Evolutionary conservation across 1,140 invertebrate genomes (phyloP).

Genomic region (Littorina saxatilis): DNA sequence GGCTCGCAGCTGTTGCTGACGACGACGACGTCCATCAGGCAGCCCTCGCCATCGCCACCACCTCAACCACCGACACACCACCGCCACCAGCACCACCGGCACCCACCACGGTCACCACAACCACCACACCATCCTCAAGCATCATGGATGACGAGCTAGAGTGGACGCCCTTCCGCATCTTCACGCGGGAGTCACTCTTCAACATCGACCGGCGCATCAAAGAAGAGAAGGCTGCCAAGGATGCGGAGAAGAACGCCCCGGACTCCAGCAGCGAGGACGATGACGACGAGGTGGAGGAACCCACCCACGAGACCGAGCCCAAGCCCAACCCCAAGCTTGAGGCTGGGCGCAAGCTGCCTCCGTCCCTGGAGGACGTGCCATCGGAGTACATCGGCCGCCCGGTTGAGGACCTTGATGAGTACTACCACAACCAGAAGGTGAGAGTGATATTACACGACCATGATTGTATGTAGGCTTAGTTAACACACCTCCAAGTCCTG

Average conservation of each 20-base stretch:
- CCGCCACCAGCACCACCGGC: neutral
- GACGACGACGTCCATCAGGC: neutral
- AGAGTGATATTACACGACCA: no score
- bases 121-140: neutral
- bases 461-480: no score
- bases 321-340: slow-evolving; percentile 71
- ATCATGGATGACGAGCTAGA: slow-evolving; percentile 53
- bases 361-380: slow-evolving; percentile 68
- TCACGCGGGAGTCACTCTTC: slow-evolving; percentile 96
- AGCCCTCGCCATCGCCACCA: neutral
- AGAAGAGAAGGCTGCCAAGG: slow-evolving; percentile 62
- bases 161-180: slow-evolving; percentile 87
- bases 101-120: neutral
- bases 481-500: no score
- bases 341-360: slow-evolving; percentile 72
- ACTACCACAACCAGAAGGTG: slow-evolving; percentile 73
- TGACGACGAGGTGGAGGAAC: slow-evolving; percentile 67
- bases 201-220: slow-evolving; percentile 87
- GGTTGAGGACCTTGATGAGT: slow-evolving; percentile 74
- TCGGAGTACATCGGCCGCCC: slow-evolving; percentile 67
- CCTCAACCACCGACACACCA: neutral
- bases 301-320: slow-evolving; percentile 58
- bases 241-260: slow-evolving; percentile 59
- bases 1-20: neutral
- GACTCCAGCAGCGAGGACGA: slow-evolving; percentile 56